A percentile compares a stretch with the other conserved stretches of the same genome.
phyloP scores from a whole-genome alignment of 1,140 invertebrate genomes.

The Trachymyrmex septentrionalis region DNA sequence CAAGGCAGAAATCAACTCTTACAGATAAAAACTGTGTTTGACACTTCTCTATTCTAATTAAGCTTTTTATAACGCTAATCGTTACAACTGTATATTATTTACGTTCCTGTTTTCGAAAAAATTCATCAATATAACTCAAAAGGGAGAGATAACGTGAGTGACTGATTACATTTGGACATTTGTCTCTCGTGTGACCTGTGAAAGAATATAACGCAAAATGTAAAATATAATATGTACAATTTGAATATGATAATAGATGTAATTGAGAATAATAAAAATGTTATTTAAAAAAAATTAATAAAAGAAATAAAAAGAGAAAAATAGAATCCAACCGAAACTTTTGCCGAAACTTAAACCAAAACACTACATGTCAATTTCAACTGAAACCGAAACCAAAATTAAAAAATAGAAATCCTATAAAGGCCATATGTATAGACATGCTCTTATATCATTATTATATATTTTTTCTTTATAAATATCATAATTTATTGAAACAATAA shows the following conservation, averaged over 20 bases:
- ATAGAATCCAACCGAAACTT: no score
- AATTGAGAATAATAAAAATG: constrained; percentile 13
- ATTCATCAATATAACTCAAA: neutral
- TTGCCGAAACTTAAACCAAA: no score
- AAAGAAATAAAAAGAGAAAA: neutral
- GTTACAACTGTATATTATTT: constrained; percentile 55
- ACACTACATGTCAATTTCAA: no score
- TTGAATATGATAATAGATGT: neutral
- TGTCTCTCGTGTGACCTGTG: constrained; percentile 89
- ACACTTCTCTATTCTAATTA: neutral
- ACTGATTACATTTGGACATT: constrained; percentile 85
- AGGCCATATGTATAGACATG: no score
- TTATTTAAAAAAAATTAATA: neutral
- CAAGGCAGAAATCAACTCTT: constrained; percentile 4
- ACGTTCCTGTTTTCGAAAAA: constrained; percentile 14
- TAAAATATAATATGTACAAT: neutral
- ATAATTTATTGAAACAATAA: no score
- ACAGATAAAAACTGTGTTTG: neutral
- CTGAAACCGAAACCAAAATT: no score
- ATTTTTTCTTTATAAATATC: no score
- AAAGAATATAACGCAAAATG: constrained; percentile 1
- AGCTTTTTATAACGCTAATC: neutral
- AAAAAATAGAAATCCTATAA: no score
- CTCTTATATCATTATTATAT: no score
- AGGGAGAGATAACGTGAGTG: no score